A percentile compares a stretch with the other conserved stretches of the same genome.
These are phyloP conservation scores for Ophonus ardosiacus DNA, from an alignment of 2,888 invertebrate genomes.

Conservation along the genomic window DNA sequence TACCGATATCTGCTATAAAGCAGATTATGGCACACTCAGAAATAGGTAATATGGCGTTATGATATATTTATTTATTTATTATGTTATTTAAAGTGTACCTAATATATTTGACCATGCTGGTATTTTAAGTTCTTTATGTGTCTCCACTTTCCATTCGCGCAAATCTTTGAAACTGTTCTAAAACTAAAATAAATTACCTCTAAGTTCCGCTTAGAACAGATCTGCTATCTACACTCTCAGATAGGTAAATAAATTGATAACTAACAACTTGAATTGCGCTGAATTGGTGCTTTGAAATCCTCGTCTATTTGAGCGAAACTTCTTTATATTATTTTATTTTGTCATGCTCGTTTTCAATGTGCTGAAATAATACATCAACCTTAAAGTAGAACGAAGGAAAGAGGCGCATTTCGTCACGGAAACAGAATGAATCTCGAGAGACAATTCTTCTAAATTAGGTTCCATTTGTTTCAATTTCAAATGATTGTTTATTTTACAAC, in stretches of 20 bases:
- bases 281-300: not conserved
- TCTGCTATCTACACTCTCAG: not conserved
- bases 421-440: slow-evolving; percentile 20
- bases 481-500: slow-evolving; percentile 12
- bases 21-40: no score
- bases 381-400: not conserved
- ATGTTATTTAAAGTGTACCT: no score
- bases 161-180: not conserved
- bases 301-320: not conserved
- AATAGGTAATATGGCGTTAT: no score
- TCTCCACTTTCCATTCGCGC: not conserved
- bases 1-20: no score
- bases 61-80: no score
- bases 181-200: not conserved
- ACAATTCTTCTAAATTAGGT: slow-evolving; percentile 41
- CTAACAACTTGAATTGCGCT: not conserved
- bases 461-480: slow-evolving; percentile 34
- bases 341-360: not conserved
- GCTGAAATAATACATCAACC: slow-evolving; percentile 6
- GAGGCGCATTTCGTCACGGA: slow-evolving; percentile 23
- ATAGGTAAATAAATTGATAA: not conserved
- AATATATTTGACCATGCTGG: no score
- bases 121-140: not conserved
- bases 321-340: slow-evolving; percentile 7
- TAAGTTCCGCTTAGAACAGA: not conserved